These are phyloP conservation scores for Cyclina sinensis DNA, from an alignment of 1,140 invertebrate genomes.

Conservation along the genomic window DNA sequence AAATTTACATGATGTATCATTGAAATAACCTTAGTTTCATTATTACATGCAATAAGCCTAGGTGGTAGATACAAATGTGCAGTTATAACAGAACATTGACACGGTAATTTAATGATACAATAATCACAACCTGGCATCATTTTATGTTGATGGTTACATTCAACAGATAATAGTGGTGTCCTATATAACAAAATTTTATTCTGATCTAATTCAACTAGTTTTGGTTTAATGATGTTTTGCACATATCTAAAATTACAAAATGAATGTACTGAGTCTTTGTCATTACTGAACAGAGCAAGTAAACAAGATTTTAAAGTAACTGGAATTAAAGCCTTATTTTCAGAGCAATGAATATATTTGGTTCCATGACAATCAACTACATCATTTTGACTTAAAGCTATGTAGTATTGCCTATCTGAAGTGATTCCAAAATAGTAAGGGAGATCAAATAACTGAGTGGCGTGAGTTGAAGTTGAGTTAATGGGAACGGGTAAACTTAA, in stretches of 20 bases:
- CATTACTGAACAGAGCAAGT: conserved; percentile 40
- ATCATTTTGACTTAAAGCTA: too few relatives aligned
- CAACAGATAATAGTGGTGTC: background rate
- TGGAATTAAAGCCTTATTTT: background rate
- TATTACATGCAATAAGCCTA: conserved; percentile 14
- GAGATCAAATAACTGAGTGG: conserved; percentile 34
- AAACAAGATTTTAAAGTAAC: background rate
- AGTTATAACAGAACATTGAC: conserved; percentile 16
- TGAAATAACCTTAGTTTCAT: background rate
- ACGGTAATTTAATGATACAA: conserved; percentile 30
- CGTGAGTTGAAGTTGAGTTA: conserved; percentile 34
- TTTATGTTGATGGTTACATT: conserved; percentile 21
- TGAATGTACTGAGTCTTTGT: too few relatives aligned
- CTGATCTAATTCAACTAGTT: background rate
- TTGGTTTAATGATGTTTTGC: conserved; percentile 11
- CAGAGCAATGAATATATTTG: too few relatives aligned
- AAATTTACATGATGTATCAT: conserved; percentile 30
- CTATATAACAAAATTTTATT: conserved; percentile 37
- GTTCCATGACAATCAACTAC: conserved; percentile 6
- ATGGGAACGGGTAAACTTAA: conserved; percentile 33
- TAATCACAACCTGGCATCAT: conserved; percentile 1
- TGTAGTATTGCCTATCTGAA: conserved; percentile 14
- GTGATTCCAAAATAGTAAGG: conserved; percentile 38
- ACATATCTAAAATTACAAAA: conserved; percentile 40
- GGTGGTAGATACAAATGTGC: conserved; percentile 2